Evolutionary conservation across 2,113 vertebrate genomes (phyloP).

Genomic region (Aegithalos caudatus): DNA sequence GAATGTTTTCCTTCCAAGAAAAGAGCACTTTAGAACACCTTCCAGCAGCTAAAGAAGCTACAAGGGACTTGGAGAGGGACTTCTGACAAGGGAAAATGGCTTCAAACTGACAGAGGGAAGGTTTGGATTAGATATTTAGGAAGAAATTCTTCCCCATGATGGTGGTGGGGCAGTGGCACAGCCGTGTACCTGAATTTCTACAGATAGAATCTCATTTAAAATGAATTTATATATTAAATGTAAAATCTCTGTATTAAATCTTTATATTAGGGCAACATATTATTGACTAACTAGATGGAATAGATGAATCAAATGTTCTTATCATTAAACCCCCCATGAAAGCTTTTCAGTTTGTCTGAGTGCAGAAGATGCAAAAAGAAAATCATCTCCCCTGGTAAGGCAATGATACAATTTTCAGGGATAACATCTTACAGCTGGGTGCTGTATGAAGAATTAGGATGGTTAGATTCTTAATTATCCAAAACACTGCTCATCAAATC

Average conservation of each 20-base stretch:
- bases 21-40: background rate
- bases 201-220: background rate
- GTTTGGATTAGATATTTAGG: background rate
- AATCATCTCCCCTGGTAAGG: background rate
- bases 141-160: background rate
- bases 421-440: background rate
- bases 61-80: background rate
- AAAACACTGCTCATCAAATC: background rate
- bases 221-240: background rate
- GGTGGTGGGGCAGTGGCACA: background rate
- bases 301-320: background rate
- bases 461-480: background rate
- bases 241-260: background rate
- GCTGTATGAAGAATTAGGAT: background rate
- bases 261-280: background rate
- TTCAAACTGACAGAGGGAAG: background rate
- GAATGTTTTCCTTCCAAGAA: slow-evolving; percentile 45
- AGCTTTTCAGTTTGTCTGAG: background rate
- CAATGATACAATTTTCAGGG: background rate
- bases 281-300: background rate
- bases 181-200: background rate
- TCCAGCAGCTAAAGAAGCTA: background rate
- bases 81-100: background rate
- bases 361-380: background rate
- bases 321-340: background rate